Percentiles rank a stretch among this genome's conserved stretches.
Evolutionary conservation across 2,113 vertebrate species (phyloP).

Genomic region (Melanerpes aurifrons): DNA sequence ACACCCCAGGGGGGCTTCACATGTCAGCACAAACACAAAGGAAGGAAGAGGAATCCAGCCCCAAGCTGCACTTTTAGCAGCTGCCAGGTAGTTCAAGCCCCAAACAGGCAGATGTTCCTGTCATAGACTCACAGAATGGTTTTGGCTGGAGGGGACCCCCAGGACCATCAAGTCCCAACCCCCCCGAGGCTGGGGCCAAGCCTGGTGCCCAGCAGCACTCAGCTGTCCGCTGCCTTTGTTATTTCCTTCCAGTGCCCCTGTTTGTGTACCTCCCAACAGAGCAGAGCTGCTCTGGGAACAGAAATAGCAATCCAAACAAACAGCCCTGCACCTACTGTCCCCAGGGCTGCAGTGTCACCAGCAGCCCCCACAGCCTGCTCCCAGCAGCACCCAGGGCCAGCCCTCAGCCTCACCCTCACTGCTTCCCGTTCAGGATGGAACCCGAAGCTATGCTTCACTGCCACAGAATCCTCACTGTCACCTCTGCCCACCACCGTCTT

Average conservation of each 20-base stretch:
- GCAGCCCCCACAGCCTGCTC: rapidly evolving
- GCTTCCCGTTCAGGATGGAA: background rate
- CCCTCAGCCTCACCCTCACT: background rate
- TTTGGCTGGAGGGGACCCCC: too few relatives aligned
- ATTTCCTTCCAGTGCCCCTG: background rate
- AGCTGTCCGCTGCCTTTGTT: background rate
- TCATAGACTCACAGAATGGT: too few relatives aligned
- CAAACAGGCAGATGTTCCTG: too few relatives aligned
- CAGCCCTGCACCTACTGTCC: background rate
- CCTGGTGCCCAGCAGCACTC: background rate
- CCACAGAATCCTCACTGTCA: background rate
- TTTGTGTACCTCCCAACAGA: background rate
- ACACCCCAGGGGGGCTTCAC: too few relatives aligned
- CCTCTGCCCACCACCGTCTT: background rate
- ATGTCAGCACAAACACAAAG: too few relatives aligned
- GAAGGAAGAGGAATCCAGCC: too few relatives aligned
- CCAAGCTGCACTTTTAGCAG: too few relatives aligned
- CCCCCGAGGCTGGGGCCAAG: too few relatives aligned
- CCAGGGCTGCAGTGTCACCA: background rate
- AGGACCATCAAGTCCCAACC: too few relatives aligned
- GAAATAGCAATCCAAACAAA: slow-evolving; percentile 6
- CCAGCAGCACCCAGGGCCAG: background rate
- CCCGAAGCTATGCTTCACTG: background rate
- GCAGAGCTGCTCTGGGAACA: background rate
- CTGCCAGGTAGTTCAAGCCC: too few relatives aligned